Base-by-base conservation (phyloP, 2,113 vertebrate genomes). In the cattle (Bos taurus) region DNA sequence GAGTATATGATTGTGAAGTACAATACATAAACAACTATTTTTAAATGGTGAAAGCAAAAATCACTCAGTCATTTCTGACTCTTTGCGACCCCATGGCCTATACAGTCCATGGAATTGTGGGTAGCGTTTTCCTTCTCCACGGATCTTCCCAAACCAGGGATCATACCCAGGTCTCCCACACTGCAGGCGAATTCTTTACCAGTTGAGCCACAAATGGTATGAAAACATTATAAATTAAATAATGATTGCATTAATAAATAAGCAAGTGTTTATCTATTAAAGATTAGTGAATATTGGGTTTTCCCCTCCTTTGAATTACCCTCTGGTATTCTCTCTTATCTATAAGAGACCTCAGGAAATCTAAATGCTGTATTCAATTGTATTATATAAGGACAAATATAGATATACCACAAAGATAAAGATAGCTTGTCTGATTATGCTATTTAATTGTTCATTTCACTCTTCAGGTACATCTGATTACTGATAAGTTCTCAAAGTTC, bases 361-460 rank as follows among this genome's bases (percentile, higher is more conserved):
- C 30, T 71, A 93, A 91, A 90, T 54, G 62, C 23, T 92, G 6
- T 40, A 77, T 88, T 81, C 57, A 86, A 21, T 40, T 56, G 30
- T 56, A 88, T 91, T 96, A 93, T 64, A 87, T 97, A 87, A 96
- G 92, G 83, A 96, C 46, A 96, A 93, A 93, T 95, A 80, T 52
- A 97, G 77, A 67, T 84, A 94, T 54, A 88, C 46, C 52, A 85
- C 43, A 88, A 83, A 90, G 83, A 71, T 88, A 93, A 95, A 95
- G 94, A 95, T 80, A 91, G 82, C 62, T 94, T 88, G 54, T 92
- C 87, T 96, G 62, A 96, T 94, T 85, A 89, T 96, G 67, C 77
- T 59, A 84, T 50, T 97, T 94, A 97, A 67, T 95, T 92, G 92
- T 84, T 97, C 86, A 91, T 97, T 97, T 95, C 62, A 90, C 83